Evolutionary conservation across 2,113 vertebrate genomes (phyloP), one percentile per base, ranked within the genome.

Genomic region (Patagioenas fasciata): DNA sequence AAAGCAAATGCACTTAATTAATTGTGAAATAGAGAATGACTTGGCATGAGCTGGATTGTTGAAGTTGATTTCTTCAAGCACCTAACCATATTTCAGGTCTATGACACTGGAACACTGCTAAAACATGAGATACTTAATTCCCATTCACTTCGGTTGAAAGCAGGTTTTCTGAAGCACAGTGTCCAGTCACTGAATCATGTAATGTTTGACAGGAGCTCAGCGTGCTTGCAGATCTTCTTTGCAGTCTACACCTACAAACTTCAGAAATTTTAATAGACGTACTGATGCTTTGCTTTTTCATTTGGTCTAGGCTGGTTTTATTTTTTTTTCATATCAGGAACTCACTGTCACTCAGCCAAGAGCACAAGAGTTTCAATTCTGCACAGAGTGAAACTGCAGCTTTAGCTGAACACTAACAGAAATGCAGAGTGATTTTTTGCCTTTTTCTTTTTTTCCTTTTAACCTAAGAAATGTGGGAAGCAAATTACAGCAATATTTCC

Each of bases 311-410:
- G 5, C 12, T 36, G 28, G 21, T 51, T 66, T 80, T 32, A 3
- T 18, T 47, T 20, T 82, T 77, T 36, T 78, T 65, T 86, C 57
- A n/a, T 67, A 38, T 79, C 40, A 94, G 66, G 67, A 94, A 40
- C 56, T 67, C 15, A 5, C 44, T 88, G 25, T 62, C 69, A 88
- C 25, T 28, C 61, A 62, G 20, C n/a, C 36, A 85, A 85, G 75
- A 89, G 42, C 42, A 65, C 26, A 24, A 17, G 20, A 98, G 97
- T 98, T 98, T 98, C 98, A 91, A 53, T 98, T 98, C 95, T 73
- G 5, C 40, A 38, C 69, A 91, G 97, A 98, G 89, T 57, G 98
- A 98, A 98, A 98, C 95, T 96, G 62, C 54, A 88, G 61, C 54
- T 85, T 67, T 28, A 73, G 54, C 58, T 53, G 26, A 51, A 74